These are phyloP conservation scores for Melinaea menophilus DNA, from an alignment of 2,888 invertebrate species.

Conservation along the genomic window DNA sequence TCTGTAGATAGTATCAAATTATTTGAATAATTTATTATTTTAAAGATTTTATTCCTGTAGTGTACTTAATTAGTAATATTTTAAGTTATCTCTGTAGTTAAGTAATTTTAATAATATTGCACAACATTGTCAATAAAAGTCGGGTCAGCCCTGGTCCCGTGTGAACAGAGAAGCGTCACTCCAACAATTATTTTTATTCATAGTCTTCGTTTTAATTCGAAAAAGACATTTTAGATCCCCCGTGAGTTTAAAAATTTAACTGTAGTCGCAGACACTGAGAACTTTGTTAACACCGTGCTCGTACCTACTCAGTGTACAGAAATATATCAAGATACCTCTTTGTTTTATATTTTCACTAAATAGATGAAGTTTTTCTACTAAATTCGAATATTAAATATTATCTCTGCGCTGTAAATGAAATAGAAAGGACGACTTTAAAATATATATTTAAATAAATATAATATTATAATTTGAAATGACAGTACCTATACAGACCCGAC, in stretches of 20 bases:
- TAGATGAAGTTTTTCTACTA: not conserved
- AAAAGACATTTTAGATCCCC: conserved; percentile 33
- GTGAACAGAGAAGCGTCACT: conserved; percentile 61
- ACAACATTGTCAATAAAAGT: too few relatives aligned
- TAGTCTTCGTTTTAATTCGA: conserved; percentile 38
- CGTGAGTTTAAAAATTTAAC: conserved; percentile 33
- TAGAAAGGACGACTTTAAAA: not conserved
- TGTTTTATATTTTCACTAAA: not conserved
- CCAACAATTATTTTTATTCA: conserved; percentile 70
- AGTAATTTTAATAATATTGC: too few relatives aligned
- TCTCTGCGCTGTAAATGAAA: too few relatives aligned
- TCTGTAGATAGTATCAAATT: too few relatives aligned
- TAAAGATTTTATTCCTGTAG: too few relatives aligned
- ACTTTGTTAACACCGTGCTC: not conserved
- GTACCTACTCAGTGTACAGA: not conserved
- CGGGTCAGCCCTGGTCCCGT: conserved; percentile 29
- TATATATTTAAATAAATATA: not conserved
- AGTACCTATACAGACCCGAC: too few relatives aligned
- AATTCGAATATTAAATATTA: not conserved
- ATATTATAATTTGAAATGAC: not conserved
- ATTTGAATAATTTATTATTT: too few relatives aligned
- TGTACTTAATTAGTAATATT: too few relatives aligned
- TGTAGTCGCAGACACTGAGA: conserved; percentile 14
- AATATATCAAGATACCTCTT: not conserved
- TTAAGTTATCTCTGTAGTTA: too few relatives aligned